Conservation (phyloP, 2,113 vertebrate species). For the Copsychus sechellarum region DNA sequence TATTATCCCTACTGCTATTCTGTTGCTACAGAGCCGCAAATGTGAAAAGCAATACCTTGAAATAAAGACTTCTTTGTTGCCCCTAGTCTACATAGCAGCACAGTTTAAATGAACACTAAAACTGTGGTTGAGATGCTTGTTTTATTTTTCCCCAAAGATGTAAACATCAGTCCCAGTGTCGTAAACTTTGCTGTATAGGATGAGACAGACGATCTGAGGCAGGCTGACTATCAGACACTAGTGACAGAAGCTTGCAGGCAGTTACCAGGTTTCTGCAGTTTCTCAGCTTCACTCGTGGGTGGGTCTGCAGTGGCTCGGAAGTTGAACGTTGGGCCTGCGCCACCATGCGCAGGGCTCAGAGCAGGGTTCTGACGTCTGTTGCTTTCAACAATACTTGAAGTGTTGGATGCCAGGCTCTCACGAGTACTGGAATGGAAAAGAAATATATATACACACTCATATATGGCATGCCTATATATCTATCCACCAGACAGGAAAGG, state of each 20-base stretch:
- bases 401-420: slow-evolving; percentile 98
- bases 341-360: slow-evolving; percentile 90
- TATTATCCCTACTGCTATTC: slow-evolving; percentile 79
- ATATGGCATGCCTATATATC: background rate
- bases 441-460: slow-evolving; percentile 53
- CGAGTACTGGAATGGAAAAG: slow-evolving; percentile 85
- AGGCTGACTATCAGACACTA: slow-evolving; percentile 88
- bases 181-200: slow-evolving; percentile 76
- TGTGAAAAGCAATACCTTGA: slow-evolving; percentile 81
- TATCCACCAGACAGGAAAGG: slow-evolving; percentile 19
- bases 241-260: slow-evolving; percentile 98
- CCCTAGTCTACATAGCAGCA: slow-evolving; percentile 79
- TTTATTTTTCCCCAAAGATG: slow-evolving; percentile 69
- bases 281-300: slow-evolving; percentile 86
- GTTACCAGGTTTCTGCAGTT: slow-evolving; percentile 95
- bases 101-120: slow-evolving; percentile 79
- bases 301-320: slow-evolving; percentile 89
- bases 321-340: slow-evolving; percentile 85
- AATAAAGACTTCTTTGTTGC: slow-evolving; percentile 75
- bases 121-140: slow-evolving; percentile 79
- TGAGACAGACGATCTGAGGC: slow-evolving; percentile 72
- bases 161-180: slow-evolving; percentile 82
- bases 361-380: slow-evolving; percentile 93
- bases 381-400: slow-evolving; percentile 97
- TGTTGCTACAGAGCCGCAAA: slow-evolving; percentile 78